These are phyloP conservation scores for Leptodactylus fuscus DNA, from an alignment of 2,113 vertebrate species.

Conservation along the genomic window DNA sequence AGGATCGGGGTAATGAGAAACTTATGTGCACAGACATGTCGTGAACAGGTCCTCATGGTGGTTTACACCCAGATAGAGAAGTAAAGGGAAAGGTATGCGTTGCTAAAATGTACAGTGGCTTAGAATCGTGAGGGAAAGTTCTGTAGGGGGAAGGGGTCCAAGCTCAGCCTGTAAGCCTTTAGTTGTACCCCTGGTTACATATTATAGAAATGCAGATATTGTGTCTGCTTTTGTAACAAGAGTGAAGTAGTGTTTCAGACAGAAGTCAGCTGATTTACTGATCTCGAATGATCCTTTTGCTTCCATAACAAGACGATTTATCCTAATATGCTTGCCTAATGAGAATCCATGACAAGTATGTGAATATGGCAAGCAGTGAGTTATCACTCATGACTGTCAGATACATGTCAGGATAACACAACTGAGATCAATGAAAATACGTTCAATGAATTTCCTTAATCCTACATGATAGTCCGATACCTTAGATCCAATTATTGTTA, in stretches of 20 bases:
- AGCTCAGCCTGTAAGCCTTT: too few species aligned
- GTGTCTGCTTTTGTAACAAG: too few species aligned
- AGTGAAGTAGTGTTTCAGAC: not conserved
- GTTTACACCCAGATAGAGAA: too few species aligned
- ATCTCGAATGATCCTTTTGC: not conserved
- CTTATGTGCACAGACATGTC: too few species aligned
- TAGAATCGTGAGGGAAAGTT: too few species aligned
- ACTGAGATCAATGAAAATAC: not conserved
- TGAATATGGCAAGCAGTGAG: not conserved
- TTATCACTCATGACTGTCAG: not conserved
- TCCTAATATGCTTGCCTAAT: not conserved
- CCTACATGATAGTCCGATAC: not conserved
- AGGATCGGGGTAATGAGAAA: too few species aligned
- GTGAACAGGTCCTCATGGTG: too few species aligned
- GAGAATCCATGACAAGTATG: not conserved
- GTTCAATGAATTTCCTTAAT: not conserved
- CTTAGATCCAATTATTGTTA: not conserved
- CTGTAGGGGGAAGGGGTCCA: too few species aligned
- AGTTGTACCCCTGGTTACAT: too few species aligned
- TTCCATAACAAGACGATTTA: not conserved
- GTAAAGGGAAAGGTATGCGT: too few species aligned
- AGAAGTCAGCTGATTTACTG: not conserved
- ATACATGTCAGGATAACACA: constrained; percentile 9
- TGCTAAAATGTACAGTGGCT: too few species aligned
- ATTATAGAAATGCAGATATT: too few species aligned